Conservation (phyloP, 2,797 vertebrate genomes). For the Limosa lapponica region DNA sequence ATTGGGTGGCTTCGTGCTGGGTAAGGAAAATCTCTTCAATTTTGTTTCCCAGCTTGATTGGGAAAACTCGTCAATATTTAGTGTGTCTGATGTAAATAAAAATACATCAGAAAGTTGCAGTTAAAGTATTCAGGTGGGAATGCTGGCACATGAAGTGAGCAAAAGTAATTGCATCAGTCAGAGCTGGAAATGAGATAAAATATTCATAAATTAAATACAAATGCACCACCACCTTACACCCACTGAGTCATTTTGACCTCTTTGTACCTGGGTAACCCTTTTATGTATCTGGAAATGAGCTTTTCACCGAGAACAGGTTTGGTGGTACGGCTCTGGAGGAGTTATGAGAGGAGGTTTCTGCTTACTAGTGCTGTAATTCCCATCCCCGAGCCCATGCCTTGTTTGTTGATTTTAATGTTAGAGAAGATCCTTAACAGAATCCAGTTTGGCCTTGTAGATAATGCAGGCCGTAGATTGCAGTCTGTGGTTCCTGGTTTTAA, state of each 20-base stretch:
- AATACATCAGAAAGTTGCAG: background rate
- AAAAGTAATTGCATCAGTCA: background rate
- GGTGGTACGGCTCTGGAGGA: background rate
- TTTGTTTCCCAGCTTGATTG: background rate
- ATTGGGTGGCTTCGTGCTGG: background rate
- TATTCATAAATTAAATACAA: background rate
- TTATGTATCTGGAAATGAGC: background rate
- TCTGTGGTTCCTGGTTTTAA: background rate
- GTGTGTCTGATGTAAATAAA: background rate
- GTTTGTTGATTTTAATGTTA: background rate
- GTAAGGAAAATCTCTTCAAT: background rate
- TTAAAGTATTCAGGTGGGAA: background rate
- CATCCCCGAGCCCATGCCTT: accelerated
- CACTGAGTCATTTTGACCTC: background rate
- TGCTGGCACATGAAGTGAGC: background rate
- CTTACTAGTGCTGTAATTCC: background rate
- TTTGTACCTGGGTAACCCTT: background rate
- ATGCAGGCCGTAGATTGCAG: background rate
- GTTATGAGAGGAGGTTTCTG: background rate
- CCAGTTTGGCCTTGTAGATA: background rate
- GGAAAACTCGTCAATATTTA: background rate
- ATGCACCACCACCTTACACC: background rate
- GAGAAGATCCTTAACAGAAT: background rate
- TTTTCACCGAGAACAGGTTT: background rate
- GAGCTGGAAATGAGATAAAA: background rate